Conservation (phyloP, 2,113 vertebrate species). For the Agelaius phoeniceus region DNA sequence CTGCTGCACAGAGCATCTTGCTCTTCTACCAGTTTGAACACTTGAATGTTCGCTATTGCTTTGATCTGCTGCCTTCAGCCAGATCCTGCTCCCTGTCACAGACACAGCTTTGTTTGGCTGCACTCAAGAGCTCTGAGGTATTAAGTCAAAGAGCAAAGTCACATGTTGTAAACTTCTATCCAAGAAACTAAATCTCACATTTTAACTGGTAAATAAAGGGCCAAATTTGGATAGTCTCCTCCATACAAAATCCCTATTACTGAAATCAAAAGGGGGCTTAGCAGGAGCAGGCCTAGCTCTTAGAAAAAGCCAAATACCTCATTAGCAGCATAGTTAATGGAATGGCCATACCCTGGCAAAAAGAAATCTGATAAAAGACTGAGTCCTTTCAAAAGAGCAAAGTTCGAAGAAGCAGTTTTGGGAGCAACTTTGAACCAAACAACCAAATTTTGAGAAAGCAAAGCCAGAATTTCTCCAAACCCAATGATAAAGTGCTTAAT, state of each 20-base stretch:
- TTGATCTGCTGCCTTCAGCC: neutral
- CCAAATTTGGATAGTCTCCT: neutral
- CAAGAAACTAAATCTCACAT: neutral
- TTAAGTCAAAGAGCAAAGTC: neutral
- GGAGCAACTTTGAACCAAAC: neutral
- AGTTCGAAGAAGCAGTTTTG: neutral
- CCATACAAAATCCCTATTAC: neutral
- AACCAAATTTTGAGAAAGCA: neutral
- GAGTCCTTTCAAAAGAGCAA: neutral
- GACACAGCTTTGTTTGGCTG: neutral
- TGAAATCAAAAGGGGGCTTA: constrained; percentile 11
- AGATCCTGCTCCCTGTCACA: neutral
- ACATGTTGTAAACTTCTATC: neutral
- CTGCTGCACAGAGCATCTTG: neutral
- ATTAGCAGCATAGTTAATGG: neutral
- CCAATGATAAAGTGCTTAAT: neutral
- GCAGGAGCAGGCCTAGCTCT: neutral
- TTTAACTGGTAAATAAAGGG: constrained; percentile 20
- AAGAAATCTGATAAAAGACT: neutral
- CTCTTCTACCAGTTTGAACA: neutral
- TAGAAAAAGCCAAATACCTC: constrained; percentile 31
- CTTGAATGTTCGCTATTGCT: neutral
- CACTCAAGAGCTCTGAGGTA: neutral
- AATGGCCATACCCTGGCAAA: neutral
- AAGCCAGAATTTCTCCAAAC: neutral